Conservation (phyloP, 2,113 vertebrate species). For the Hemichromis elongatus region DNA sequence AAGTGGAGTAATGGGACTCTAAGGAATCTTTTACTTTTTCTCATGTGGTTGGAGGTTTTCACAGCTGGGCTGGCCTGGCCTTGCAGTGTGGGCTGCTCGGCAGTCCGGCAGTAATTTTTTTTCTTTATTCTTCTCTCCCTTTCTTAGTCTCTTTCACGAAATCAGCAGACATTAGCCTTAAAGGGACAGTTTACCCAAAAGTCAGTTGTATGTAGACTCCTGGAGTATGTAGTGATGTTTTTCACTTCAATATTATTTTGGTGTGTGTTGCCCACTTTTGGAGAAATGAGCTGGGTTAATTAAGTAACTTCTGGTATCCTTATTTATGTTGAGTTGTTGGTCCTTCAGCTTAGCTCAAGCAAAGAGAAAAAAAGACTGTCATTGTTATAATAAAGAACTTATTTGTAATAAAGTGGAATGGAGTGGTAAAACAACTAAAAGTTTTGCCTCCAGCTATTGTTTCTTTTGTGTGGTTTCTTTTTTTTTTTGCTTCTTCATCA, state of each 20-base stretch:
- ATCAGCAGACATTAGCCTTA: background rate
- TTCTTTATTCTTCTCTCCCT: background rate
- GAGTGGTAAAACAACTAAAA: background rate
- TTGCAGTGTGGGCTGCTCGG: background rate
- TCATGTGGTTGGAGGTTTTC: slow-evolving; percentile 60
- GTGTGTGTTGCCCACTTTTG: rapidly evolving
- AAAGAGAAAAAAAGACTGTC: background rate
- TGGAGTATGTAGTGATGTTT: background rate
- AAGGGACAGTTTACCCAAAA: background rate
- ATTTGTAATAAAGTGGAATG: background rate
- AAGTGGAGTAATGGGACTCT: slow-evolving; percentile 53
- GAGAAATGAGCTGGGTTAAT: background rate
- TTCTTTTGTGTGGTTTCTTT: background rate
- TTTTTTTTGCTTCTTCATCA: background rate
- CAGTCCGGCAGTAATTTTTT: background rate
- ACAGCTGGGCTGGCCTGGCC: slow-evolving; percentile 28
- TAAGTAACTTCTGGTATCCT: background rate
- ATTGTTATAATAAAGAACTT: rapidly evolving
- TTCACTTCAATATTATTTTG: background rate
- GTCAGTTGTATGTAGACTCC: background rate
- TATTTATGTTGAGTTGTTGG: background rate
- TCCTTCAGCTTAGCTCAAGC: background rate
- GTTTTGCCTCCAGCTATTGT: background rate
- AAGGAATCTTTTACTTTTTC: slow-evolving; percentile 44
- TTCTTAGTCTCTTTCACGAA: background rate